phyloP scores from a whole-genome alignment of 2,113 vertebrate species.

The Anarhynchus alexandrinus region DNA sequence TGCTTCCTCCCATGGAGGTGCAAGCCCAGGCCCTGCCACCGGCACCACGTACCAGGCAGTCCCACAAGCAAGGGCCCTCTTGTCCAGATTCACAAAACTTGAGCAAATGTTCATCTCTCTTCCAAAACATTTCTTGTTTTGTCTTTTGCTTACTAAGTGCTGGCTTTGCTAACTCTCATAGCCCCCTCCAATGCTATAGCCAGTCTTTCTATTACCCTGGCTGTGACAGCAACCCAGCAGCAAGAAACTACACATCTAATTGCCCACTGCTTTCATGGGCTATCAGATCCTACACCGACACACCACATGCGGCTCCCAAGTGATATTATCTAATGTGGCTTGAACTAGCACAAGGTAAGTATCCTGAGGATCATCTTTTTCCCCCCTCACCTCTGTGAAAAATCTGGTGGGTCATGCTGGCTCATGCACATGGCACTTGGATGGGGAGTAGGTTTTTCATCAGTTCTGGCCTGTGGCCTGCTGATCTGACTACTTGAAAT shows the following conservation, averaged over 20 bases:
- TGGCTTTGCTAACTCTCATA: not conserved
- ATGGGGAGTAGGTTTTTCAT: not conserved
- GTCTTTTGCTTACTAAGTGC: not conserved
- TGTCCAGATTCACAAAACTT: not conserved
- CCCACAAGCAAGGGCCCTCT: not conserved
- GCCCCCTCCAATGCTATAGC: not conserved
- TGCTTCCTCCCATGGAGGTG: not conserved
- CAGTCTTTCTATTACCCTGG: not conserved
- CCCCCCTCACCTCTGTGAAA: fast-evolving
- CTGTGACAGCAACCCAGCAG: not conserved
- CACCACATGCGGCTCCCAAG: fast-evolving
- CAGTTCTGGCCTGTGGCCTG: not conserved
- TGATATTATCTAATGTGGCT: not conserved
- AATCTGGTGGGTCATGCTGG: not conserved
- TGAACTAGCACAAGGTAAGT: not conserved
- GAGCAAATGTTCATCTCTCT: not conserved
- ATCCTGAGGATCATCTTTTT: not conserved
- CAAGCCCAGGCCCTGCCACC: not conserved
- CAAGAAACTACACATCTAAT: not conserved
- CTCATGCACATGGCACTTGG: not conserved
- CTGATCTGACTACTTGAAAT: not conserved
- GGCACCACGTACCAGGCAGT: fast-evolving
- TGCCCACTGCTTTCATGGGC: fast-evolving
- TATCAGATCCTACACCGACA: not conserved
- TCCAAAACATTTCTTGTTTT: not conserved